A percentile compares a stretch with the other conserved stretches of the same genome.
phyloP scores from a whole-genome alignment of 2,113 vertebrate genomes.

The Gadus macrocephalus region DNA sequence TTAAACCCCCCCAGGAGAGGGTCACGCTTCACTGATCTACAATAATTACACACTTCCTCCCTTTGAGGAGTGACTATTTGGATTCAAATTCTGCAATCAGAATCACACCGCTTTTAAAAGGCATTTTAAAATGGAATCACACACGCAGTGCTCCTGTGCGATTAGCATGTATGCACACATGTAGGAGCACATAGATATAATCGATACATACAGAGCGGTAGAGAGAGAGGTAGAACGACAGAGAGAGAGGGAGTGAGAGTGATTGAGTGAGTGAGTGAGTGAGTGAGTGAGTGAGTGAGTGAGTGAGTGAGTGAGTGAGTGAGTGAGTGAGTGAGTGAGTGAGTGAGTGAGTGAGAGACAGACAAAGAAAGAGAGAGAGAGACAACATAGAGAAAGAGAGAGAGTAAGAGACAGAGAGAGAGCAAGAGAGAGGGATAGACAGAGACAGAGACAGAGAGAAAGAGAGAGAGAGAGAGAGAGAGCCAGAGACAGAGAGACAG shows the following conservation, averaged over 20 bases:
- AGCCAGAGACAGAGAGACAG: too few relatives aligned
- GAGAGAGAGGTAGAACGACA: neutral
- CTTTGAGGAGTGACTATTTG: conserved; percentile 38
- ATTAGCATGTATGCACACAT: neutral
- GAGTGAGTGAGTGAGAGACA: neutral
- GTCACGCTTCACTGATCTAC: conserved; percentile 46
- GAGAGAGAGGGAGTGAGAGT: neutral
- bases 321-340: neutral
- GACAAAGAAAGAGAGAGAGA: neutral
- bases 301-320: neutral
- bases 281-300: neutral
- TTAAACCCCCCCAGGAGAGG: conserved; percentile 12
- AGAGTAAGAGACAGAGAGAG: neutral
- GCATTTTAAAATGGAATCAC: neutral
- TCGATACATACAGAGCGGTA: neutral
- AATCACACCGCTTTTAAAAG: neutral
- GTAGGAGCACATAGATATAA: neutral
- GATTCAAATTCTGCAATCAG: conserved; percentile 54
- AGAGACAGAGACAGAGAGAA: too few relatives aligned
- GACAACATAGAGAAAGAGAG: neutral
- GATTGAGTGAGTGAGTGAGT: neutral
- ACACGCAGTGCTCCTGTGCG: neutral
- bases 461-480: neutral
- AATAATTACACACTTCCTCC: conserved; percentile 41
- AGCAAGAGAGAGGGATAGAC: neutral